Evolutionary conservation across 1,140 invertebrate species (phyloP), one percentile per base, ranked within the genome.

Genomic region (Panagrolaimus sp.): DNA sequence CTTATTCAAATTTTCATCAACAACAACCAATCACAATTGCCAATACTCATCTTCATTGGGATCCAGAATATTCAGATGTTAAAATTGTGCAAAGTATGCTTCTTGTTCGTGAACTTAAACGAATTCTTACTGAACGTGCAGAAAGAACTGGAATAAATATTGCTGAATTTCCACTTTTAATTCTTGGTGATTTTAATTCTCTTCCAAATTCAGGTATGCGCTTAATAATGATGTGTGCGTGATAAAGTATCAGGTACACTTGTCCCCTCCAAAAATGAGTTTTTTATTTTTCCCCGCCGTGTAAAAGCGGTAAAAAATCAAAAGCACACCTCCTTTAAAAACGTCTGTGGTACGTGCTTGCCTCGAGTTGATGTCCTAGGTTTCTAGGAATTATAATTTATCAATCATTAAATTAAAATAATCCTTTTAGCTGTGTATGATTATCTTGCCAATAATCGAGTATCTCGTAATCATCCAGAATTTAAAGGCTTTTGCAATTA

Each of bases 1-100:
- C 88, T 38, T 90, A 92, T 78, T 87, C 89, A 63, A 86, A 87
- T 51, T 88, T 89, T 84, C 85, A 90, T 69, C 67, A 25, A 23
- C 69, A 72, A 46, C 62, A 69, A 47, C n/a, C 67, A 45, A 48
- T 44, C 51, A 47, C 65, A 14, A 76, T 66, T 47, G 38, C 53
- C 5, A 70, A 43, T 14, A 72, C 66, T 20, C 75, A 99, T 85
- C 95, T 99, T 70, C 95, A 98, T 85, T 98, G 96, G 96, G 96
- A 99, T 87, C 96, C 96, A 1, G 95, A 98, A 86, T 98, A 91
- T 84, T 97, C 93, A 81, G 96, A 99, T 85, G 96, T 99, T n/a
- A 99, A 99, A 85, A 87, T 99, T 1, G 97, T 99, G 72, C 96
- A 99, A 85, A 96, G 92, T 14, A 97, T 99, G 92, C 98, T 98